phyloP scores from a whole-genome alignment of 2,888 invertebrate species.

The Chironomus riparius region DNA sequence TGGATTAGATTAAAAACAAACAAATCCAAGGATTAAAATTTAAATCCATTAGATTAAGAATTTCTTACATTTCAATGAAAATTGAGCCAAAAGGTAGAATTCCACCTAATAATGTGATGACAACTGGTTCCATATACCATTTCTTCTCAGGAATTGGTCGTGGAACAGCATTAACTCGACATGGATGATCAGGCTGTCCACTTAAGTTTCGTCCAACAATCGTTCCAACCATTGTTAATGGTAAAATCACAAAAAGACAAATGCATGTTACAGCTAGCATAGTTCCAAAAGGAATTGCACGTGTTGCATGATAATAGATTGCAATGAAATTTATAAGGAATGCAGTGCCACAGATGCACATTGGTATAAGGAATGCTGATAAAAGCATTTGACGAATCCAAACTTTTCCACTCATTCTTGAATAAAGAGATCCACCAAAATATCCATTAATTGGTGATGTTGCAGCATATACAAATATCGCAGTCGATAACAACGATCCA shows the following conservation, averaged over 20 bases:
- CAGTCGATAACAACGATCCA: conserved; percentile 91
- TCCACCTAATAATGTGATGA: conserved; percentile 92
- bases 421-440: conserved; percentile 94
- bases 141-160: conserved; percentile 83
- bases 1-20: not conserved
- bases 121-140: conserved; percentile 93
- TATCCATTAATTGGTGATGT: conserved; percentile 99
- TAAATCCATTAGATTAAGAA: conserved; percentile 29
- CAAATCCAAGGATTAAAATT: not conserved
- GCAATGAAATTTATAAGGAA: conserved; percentile 99
- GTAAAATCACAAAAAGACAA: conserved; percentile 95
- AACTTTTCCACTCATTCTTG: conserved; percentile 85
- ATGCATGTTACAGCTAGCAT: conserved; percentile 99
- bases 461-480: conserved; percentile 96
- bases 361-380: conserved; percentile 89
- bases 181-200: conserved; percentile 95
- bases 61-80: conserved; percentile 98
- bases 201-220: conserved; percentile 93
- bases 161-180: conserved; percentile 90
- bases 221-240: conserved; percentile 91
- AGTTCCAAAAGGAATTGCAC: conserved; percentile 97
- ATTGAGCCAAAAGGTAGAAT: conserved; percentile 98
- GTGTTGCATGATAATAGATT: conserved; percentile 97
- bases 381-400: conserved; percentile 98
- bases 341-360: conserved; percentile 89